Percentiles rank a stretch among this genome's conserved stretches.
Evolutionary conservation across 2,797 vertebrate species (phyloP).

Genomic region (Rhynchonycteris naso): DNA sequence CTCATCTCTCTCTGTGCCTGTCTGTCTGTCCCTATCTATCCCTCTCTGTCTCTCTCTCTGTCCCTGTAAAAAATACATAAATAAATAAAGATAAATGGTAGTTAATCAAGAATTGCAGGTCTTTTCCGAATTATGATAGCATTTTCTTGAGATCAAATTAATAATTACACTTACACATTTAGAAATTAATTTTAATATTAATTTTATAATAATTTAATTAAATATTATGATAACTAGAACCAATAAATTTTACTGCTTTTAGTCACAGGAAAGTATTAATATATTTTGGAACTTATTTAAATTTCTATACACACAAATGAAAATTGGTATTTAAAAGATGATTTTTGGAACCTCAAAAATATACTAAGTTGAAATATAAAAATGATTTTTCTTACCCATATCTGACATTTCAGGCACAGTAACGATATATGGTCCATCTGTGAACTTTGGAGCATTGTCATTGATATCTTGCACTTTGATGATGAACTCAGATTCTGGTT

Average conservation of each 20-base stretch:
- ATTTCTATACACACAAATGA: neutral
- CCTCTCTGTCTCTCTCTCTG: too few relatives aligned
- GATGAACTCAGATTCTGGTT: slow-evolving; percentile 98
- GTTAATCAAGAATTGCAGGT: neutral
- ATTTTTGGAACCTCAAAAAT: neutral
- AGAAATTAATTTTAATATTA: neutral
- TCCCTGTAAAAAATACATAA: too few relatives aligned
- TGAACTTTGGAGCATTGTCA: slow-evolving; percentile 98
- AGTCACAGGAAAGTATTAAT: neutral
- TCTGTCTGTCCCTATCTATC: too few relatives aligned
- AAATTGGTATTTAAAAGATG: neutral
- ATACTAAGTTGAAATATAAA: neutral
- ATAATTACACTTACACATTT: neutral
- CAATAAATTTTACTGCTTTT: neutral
- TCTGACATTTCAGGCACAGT: slow-evolving; percentile 98
- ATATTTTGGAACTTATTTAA: neutral
- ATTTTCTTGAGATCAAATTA: neutral
- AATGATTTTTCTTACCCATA: slow-evolving; percentile 91
- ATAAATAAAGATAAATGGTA: too few relatives aligned
- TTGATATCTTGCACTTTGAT: slow-evolving; percentile 99
- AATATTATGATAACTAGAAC: neutral
- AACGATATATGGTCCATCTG: slow-evolving; percentile 95
- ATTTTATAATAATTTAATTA: too few relatives aligned
- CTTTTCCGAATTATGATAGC: neutral
- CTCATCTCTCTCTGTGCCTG: too few relatives aligned